Percentiles rank a stretch among this genome's conserved stretches.
These are phyloP conservation scores for Paralichthys olivaceus DNA, from an alignment of 2,113 vertebrate genomes.

Conservation along the genomic window DNA sequence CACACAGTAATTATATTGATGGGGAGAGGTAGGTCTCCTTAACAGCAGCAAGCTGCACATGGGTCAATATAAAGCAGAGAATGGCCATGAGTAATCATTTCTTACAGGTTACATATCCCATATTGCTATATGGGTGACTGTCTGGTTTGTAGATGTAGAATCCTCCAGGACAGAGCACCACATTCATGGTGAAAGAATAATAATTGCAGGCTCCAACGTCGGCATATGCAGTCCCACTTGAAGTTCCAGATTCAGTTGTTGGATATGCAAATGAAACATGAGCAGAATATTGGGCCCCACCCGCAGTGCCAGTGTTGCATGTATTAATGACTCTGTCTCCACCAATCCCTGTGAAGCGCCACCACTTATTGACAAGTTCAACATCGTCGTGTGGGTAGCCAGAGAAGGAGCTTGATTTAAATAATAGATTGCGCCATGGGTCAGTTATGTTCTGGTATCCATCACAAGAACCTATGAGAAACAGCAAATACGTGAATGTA, in stretches of 20 bases:
- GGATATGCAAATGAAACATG: not conserved
- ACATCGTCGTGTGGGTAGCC: constrained; percentile 1
- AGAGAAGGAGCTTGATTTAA: not conserved
- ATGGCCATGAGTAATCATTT: not conserved
- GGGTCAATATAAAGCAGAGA: not conserved
- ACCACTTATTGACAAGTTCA: not conserved
- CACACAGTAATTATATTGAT: not conserved
- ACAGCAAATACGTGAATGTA: not conserved
- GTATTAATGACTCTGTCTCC: constrained; percentile 29
- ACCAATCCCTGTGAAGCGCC: constrained; percentile 62
- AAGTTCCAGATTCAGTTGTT: not conserved
- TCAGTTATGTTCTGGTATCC: constrained; percentile 38
- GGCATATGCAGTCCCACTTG: not conserved
- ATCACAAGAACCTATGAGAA: constrained; percentile 49
- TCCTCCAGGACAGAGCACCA: constrained; percentile 19
- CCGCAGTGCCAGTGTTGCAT: not conserved
- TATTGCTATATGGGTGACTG: fast-evolving
- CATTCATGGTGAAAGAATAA: fast-evolving
- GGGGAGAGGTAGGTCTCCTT: too few relatives aligned
- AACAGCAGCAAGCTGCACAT: not conserved
- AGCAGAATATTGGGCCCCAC: not conserved
- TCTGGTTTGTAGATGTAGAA: constrained; percentile 3
- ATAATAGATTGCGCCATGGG: constrained; percentile 56
- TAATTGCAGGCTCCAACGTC: fast-evolving
- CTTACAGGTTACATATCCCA: constrained; percentile 55